Evolutionary conservation across 2,797 vertebrate genomes (phyloP).

Genomic region (Pteropus rufus): DNA sequence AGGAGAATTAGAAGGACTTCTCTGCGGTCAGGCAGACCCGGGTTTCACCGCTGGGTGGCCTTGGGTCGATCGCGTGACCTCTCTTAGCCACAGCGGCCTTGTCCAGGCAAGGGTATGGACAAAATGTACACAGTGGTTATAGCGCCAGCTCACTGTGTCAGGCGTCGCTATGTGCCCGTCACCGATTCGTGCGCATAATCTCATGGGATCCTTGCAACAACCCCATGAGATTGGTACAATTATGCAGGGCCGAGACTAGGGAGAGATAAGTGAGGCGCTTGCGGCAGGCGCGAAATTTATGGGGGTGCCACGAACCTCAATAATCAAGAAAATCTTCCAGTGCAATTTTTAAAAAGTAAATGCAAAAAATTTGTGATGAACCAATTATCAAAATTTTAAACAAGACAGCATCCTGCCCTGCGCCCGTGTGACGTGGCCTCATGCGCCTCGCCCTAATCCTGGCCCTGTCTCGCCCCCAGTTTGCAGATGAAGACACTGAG

Average conservation of each 20-base stretch:
- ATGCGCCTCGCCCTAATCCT: too few relatives aligned
- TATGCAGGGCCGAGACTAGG: fast-evolving
- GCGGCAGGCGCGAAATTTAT: neutral
- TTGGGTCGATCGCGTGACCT: neutral
- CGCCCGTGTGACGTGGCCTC: fast-evolving
- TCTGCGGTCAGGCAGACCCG: neutral
- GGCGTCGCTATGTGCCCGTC: fast-evolving
- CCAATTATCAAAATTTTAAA: neutral
- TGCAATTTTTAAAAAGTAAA: neutral
- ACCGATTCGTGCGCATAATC: fast-evolving
- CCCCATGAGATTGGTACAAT: fast-evolving
- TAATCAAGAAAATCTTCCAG: neutral
- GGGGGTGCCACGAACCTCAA: neutral
- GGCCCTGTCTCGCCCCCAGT: neutral
- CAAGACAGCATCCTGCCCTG: neutral
- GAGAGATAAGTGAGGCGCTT: neutral
- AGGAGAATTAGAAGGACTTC: neutral
- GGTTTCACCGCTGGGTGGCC: fast-evolving
- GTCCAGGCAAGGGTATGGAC: fast-evolving
- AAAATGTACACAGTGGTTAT: too few relatives aligned
- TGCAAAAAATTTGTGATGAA: neutral
- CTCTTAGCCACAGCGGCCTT: neutral
- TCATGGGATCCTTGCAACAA: fast-evolving
- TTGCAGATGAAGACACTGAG: neutral
- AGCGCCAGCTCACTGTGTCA: neutral